Evolutionary conservation across 1,140 invertebrate genomes (phyloP).

Genomic region (Sycophaga agraensis): DNA sequence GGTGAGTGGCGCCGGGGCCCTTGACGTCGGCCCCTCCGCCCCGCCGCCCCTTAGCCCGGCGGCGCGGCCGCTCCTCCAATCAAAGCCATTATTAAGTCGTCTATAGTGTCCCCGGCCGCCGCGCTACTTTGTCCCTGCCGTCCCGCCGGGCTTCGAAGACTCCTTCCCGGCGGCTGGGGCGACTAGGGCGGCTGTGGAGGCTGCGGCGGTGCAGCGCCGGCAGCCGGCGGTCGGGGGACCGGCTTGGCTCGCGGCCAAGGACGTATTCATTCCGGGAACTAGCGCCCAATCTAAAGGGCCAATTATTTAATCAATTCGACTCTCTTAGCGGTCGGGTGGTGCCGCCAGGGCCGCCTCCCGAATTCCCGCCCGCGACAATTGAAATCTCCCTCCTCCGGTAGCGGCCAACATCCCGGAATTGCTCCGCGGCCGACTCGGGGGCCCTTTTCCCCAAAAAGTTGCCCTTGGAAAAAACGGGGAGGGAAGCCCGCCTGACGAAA

Average conservation of each 20-base stretch:
- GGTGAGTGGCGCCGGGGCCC: too few species aligned
- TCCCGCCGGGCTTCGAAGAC: neutral
- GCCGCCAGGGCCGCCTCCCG: slow-evolving; percentile 28
- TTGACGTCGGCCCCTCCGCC: too few species aligned
- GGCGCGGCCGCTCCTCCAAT: slow-evolving; percentile 35
- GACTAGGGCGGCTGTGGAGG: too few species aligned
- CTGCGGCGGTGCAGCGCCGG: neutral
- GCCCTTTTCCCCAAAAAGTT: too few species aligned
- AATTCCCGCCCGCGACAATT: slow-evolving; percentile 48
- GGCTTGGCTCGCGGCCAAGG: slow-evolving; percentile 49
- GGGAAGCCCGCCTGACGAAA: too few species aligned
- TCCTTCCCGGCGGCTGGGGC: neutral
- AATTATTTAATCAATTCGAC: slow-evolving; percentile 61
- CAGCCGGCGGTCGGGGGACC: neutral
- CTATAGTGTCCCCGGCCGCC: slow-evolving; percentile 38
- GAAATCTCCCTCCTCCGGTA: slow-evolving; percentile 42
- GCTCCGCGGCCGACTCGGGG: slow-evolving; percentile 10
- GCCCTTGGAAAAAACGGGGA: too few species aligned
- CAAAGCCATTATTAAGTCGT: slow-evolving; percentile 56
- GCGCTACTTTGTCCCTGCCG: slow-evolving; percentile 40
- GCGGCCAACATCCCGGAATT: too few species aligned
- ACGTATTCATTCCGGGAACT: slow-evolving; percentile 57
- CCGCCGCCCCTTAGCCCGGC: neutral
- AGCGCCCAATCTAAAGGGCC: slow-evolving; percentile 56
- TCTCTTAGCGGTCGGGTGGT: slow-evolving; percentile 55